Percentiles rank a stretch among this genome's conserved stretches.
These are phyloP conservation scores for Cosmorhoe ocellata DNA, from an alignment of 2,888 invertebrate genomes.

Conservation along the genomic window DNA sequence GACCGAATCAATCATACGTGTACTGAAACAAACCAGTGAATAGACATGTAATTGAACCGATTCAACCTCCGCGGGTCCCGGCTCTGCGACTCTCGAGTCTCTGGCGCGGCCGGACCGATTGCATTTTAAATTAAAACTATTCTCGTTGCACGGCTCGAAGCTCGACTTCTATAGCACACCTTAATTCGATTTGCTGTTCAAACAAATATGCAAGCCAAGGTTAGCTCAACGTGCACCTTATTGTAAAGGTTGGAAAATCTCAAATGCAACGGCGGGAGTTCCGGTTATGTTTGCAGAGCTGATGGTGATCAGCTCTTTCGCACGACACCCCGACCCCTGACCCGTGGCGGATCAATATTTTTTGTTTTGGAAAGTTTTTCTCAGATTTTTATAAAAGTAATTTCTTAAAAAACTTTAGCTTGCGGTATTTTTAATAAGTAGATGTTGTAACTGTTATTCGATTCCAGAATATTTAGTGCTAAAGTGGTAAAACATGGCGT, in stretches of 20 bases:
- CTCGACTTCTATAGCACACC: conserved; percentile 27
- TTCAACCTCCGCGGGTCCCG: background rate
- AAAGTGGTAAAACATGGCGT: conserved; percentile 19
- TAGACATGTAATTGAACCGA: conserved; percentile 5
- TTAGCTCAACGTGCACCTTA: conserved; percentile 4
- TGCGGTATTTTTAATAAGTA: too few relatives aligned
- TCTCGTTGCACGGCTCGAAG: conserved; percentile 33
- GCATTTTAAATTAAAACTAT: conserved; percentile 48
- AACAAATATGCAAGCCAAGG: conserved; percentile 33
- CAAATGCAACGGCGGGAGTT: background rate
- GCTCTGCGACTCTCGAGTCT: too few relatives aligned
- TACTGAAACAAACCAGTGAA: conserved; percentile 11
- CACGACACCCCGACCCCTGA: conserved; percentile 43
- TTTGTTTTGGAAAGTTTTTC: conserved; percentile 37
- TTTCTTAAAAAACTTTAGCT: too few relatives aligned
- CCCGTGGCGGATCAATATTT: conserved; percentile 38
- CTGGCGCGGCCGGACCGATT: conserved; percentile 21
- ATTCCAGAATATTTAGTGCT: too few relatives aligned
- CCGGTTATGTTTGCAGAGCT: background rate
- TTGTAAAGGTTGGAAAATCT: background rate
- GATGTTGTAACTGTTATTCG: too few relatives aligned
- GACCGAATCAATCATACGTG: conserved; percentile 15
- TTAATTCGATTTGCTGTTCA: conserved; percentile 42
- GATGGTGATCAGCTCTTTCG: conserved; percentile 38
- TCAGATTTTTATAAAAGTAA: conserved; percentile 22